phyloP scores from a whole-genome alignment of 1,140 invertebrate species.

The Tribolium castaneum region DNA sequence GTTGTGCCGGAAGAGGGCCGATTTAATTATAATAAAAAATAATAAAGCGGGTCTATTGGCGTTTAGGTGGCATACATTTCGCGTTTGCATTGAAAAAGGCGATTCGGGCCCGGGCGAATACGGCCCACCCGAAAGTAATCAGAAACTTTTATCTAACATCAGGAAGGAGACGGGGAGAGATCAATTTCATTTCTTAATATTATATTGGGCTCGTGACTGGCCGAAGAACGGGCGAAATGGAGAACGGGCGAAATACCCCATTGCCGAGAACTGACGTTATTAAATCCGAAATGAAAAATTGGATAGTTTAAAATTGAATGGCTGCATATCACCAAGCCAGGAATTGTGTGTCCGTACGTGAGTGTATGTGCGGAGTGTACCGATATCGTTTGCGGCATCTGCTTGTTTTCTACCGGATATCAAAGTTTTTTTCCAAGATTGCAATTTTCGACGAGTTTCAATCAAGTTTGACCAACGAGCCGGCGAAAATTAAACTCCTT shows the following conservation, averaged over 20 bases:
- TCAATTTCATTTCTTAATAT: constrained; percentile 62
- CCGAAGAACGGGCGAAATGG: constrained; percentile 45
- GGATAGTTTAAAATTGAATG: constrained; percentile 63
- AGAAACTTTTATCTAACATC: constrained; percentile 59
- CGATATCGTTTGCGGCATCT: constrained; percentile 56
- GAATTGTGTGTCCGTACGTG: constrained; percentile 51
- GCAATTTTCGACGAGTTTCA: constrained; percentile 35
- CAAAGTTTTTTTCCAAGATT: constrained; percentile 29
- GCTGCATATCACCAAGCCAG: constrained; percentile 57
- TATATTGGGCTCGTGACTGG: constrained; percentile 61
- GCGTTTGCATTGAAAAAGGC: constrained; percentile 34
- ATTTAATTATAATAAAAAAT: constrained; percentile 20
- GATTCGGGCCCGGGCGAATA: constrained; percentile 5
- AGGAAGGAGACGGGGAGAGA: constrained; percentile 52
- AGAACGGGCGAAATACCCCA: constrained; percentile 55
- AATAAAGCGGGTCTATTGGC: background rate
- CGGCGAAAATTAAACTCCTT: constrained; percentile 33
- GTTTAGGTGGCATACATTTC: constrained; percentile 25
- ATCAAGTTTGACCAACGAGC: constrained; percentile 34
- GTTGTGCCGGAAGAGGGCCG: background rate
- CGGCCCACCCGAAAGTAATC: constrained; percentile 54
- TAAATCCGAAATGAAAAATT: constrained; percentile 65
- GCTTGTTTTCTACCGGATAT: constrained; percentile 49
- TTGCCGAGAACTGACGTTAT: constrained; percentile 62
- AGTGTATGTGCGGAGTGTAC: constrained; percentile 39